Conservation (phyloP, 2,888 invertebrate genomes). For the Caprella mutica region DNA sequence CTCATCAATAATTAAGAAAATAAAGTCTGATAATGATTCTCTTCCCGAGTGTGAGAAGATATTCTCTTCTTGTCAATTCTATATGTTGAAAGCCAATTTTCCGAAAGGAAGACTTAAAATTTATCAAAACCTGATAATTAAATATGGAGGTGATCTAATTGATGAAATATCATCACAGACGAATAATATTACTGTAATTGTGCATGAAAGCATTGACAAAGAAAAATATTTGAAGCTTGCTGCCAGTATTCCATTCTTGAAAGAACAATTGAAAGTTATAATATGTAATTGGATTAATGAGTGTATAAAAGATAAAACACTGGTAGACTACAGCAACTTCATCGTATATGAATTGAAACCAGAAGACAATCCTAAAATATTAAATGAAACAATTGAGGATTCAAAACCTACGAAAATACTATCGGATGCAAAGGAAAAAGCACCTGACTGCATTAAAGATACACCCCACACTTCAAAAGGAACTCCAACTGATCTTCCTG, state of each 20-base stretch:
- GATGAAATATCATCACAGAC: neutral
- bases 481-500: no score
- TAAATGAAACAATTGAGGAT: neutral
- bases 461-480: neutral
- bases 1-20: no score
- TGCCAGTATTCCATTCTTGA: neutral
- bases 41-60: no score
- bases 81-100: slow-evolving; percentile 18
- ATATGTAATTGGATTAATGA: slow-evolving; percentile 18
- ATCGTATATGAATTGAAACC: neutral
- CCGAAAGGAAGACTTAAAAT: slow-evolving; percentile 11
- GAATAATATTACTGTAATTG: slow-evolving; percentile 4
- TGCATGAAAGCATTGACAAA: slow-evolving; percentile 20
- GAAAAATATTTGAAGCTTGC: slow-evolving; percentile 8
- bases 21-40: no score
- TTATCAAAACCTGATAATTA: slow-evolving; percentile 12
- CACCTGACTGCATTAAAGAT: neutral
- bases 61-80: neutral
- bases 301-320: slow-evolving; percentile 14
- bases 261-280: slow-evolving; percentile 2
- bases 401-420: neutral
- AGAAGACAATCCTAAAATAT: neutral
- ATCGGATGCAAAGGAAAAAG: neutral
- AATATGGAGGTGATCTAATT: slow-evolving; percentile 12
- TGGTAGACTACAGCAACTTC: slow-evolving; percentile 1